These are phyloP conservation scores for Alloplasta piceator DNA, from an alignment of 2,888 invertebrate species.

Conservation along the genomic window DNA sequence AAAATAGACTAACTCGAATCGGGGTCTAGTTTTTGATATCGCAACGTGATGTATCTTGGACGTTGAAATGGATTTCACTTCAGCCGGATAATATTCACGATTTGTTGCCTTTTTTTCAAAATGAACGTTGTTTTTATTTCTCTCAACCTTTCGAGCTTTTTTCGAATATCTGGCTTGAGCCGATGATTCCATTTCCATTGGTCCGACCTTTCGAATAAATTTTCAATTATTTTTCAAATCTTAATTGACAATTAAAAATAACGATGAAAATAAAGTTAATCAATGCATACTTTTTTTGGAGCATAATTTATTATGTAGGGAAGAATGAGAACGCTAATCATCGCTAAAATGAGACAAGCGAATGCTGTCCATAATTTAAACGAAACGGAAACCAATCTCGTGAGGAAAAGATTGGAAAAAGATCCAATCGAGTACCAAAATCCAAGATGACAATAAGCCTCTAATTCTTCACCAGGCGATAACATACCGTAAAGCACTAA, in stretches of 20 bases:
- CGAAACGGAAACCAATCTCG: conserved; percentile 37
- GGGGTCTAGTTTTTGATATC: conserved; percentile 51
- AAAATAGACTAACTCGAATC: conserved; percentile 46
- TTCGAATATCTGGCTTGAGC: conserved; percentile 3
- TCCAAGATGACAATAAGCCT: conserved; percentile 59
- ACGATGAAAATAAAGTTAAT: background rate
- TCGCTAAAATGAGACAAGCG: conserved; percentile 22
- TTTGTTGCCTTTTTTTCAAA: conserved; percentile 14
- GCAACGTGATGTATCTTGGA: conserved; percentile 57
- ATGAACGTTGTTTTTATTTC: conserved; percentile 18
- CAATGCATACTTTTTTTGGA: conserved; percentile 46
- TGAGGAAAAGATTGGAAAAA: conserved; percentile 40
- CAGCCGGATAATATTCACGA: conserved; percentile 38
- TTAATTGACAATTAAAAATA: background rate
- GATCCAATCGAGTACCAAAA: conserved; percentile 59
- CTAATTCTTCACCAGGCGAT: conserved; percentile 53
- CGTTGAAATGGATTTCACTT: conserved; percentile 57
- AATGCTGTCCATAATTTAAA: conserved; percentile 56
- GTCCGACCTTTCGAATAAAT: conserved; percentile 27
- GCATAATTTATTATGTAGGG: conserved; percentile 42
- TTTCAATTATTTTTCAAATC: background rate
- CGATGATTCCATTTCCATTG: conserved; percentile 9
- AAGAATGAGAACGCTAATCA: conserved; percentile 40
- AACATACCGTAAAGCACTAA: conserved; percentile 58
- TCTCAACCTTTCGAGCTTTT: background rate